Conservation (phyloP, 30 jellyfish, hydroid and myxozoan genomes). For the Cassiopea xamachana region DNA sequence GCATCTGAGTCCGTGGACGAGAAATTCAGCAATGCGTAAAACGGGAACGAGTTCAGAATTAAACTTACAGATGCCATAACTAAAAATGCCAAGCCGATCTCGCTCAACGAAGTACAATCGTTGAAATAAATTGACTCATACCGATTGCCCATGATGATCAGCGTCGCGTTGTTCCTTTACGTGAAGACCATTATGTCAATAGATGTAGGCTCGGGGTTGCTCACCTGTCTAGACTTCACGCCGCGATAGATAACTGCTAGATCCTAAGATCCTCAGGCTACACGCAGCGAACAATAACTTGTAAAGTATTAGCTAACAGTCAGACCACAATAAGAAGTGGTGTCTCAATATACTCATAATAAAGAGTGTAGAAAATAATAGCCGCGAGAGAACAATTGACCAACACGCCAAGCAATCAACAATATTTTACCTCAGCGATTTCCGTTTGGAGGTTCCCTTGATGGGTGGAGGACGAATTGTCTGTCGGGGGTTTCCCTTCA, state of each 20-base stretch:
- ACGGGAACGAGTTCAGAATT: constrained; percentile 53
- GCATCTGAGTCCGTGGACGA: constrained; percentile 41
- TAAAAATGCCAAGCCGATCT: constrained; percentile 32
- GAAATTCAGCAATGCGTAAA: constrained; percentile 46
- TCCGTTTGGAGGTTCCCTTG: too few relatives aligned
- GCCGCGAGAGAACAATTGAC: background rate
- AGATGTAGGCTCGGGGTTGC: background rate
- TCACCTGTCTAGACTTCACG: constrained; percentile 6
- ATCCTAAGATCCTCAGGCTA: constrained; percentile 1
- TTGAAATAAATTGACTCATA: constrained; percentile 14
- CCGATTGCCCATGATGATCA: background rate
- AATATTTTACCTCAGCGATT: too few relatives aligned
- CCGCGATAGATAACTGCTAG: background rate
- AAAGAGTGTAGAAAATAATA: background rate
- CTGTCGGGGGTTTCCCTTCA: too few relatives aligned
- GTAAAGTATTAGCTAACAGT: background rate
- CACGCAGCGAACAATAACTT: background rate
- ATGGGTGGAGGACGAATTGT: too few relatives aligned
- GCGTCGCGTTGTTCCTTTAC: background rate
- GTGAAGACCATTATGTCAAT: background rate
- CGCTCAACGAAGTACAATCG: constrained; percentile 48
- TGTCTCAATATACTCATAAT: background rate
- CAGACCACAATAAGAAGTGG: background rate
- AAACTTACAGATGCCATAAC: constrained; percentile 48
- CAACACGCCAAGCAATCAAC: background rate